Evolutionary conservation across 2,113 vertebrate genomes (phyloP), one percentile per base, ranked within the genome.

Genomic region (Tenebrosternarchus preto): DNA sequence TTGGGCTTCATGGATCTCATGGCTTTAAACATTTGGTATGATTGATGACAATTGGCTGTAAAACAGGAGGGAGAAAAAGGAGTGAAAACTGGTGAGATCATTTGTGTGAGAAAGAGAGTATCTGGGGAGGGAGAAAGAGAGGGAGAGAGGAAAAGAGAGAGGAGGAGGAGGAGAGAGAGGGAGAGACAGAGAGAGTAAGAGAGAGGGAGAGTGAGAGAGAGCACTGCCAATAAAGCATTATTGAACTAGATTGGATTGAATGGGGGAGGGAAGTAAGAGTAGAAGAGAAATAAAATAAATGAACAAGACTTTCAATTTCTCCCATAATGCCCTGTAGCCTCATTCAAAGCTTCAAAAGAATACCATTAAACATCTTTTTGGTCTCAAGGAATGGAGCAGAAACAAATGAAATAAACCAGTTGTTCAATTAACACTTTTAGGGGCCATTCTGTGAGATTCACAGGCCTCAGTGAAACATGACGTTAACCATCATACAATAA

Each of bases 171-270:
- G 61, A 81, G 31, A 31, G 25, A 78, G 75, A 64, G 70, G 46
- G 70, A 78, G 76, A 73, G 68, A 53, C 12, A 33, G 4, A 56
- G 46, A 55, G 46, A 36, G 11, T 33, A 60, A n/a, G 43, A 50
- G 50, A 39, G 31, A 55, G 70, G 24, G 31, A 46, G 71, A 57
- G 75, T 20, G 67, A 64, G 33, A 7, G 46, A 43, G 53, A 46
- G 27, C 67, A 71, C 20, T 72, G 36, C 66, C 77, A 72, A 27
- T 84, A 80, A 76, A 72, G 76, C 72, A 76, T 82, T 72, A 76
- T 79, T 78, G 43, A 84, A 80, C 69, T 36, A 74, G 70, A 84
- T 74, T 82, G 46, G 39, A 81, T 67, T 82, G 71, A 82, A 84
- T 69, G 67, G 70, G 75, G 27, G 66, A 73, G 43, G 59, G 53